phyloP scores from a whole-genome alignment of 2,113 vertebrate species.

The Tragulus kanchil region DNA sequence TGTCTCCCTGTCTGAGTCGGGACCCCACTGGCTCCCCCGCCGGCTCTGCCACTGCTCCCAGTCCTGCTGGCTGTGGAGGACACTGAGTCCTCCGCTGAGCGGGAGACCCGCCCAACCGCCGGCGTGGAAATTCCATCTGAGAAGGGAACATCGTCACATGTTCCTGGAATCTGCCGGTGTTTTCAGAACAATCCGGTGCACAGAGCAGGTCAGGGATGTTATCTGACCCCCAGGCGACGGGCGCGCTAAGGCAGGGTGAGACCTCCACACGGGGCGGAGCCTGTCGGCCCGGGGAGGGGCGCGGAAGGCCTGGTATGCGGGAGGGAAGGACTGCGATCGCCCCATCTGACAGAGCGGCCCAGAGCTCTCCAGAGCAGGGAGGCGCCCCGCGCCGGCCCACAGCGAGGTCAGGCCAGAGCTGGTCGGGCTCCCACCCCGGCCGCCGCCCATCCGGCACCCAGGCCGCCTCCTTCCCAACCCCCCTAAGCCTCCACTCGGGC shows the following conservation, averaged over 20 bases:
- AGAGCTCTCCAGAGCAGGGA: rapidly evolving
- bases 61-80: neutral
- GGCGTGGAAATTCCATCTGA: neutral
- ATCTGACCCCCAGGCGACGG: rapidly evolving
- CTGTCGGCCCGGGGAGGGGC: neutral
- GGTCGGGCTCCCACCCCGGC: rapidly evolving
- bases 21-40: too few relatives aligned
- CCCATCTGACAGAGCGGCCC: rapidly evolving
- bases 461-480: neutral
- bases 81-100: rapidly evolving
- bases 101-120: neutral
- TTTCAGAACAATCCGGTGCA: neutral
- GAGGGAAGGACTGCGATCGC: neutral
- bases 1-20: rapidly evolving
- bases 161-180: rapidly evolving
- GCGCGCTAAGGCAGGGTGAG: rapidly evolving
- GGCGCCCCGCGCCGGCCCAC: rapidly evolving
- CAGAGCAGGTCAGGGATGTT: rapidly evolving
- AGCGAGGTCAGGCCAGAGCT: neutral
- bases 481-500: neutral
- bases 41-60: too few relatives aligned
- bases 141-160: rapidly evolving
- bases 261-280: rapidly evolving
- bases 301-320: too few relatives aligned
- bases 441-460: neutral